These are phyloP conservation scores for Hydraecia micacea DNA, from an alignment of 2,888 invertebrate genomes.

Conservation along the genomic window DNA sequence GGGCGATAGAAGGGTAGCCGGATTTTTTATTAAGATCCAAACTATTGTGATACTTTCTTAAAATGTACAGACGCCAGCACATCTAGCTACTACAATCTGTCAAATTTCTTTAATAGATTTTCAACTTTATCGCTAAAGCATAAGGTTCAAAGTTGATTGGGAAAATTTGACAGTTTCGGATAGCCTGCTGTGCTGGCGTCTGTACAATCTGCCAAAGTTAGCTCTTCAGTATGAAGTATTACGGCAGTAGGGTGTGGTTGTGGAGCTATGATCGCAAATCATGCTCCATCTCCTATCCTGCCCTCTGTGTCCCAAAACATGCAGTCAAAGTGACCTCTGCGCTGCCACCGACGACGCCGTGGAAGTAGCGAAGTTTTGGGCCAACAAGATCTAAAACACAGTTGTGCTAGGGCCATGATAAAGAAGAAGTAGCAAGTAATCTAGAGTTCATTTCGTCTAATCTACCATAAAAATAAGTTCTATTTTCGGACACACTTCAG, in stretches of 20 bases:
- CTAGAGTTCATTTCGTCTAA: not conserved
- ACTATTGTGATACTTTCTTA: not conserved
- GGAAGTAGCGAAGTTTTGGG: not conserved
- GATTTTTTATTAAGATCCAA: not conserved
- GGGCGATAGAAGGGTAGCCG: not conserved
- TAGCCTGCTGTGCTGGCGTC: no score
- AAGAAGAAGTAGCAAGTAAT: not conserved
- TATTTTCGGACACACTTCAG: slow-evolving; percentile 38
- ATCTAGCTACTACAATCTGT: no score
- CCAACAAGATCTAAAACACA: not conserved
- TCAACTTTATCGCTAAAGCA: no score
- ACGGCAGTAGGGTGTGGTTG: not conserved
- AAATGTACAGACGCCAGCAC: no score
- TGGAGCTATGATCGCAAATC: not conserved
- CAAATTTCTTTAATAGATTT: no score
- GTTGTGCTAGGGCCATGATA: not conserved
- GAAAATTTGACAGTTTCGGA: no score
- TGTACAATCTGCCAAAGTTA: no score
- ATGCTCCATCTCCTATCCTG: not conserved
- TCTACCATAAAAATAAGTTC: slow-evolving; percentile 3
- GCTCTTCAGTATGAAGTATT: no score
- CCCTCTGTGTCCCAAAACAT: not conserved
- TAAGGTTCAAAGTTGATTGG: no score
- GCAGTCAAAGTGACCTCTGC: not conserved
- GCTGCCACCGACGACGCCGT: not conserved